Base-by-base conservation (phyloP, 2,888 invertebrate genomes). In the Netelia inedita region DNA sequence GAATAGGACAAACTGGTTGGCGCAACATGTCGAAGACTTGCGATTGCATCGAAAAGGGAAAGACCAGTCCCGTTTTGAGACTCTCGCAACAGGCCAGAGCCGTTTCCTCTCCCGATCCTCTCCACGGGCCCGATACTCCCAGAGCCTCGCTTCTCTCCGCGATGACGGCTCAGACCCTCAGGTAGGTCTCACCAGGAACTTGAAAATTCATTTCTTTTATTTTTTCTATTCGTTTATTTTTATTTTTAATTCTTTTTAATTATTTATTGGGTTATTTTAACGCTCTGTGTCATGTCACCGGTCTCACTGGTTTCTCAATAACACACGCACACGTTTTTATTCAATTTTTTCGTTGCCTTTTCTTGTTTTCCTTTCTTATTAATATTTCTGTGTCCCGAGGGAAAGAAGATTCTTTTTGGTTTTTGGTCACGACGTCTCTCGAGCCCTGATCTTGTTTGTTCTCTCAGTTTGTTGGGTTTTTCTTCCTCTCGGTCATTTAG, bases 91-190 rank as follows among this genome's bases (percentile, higher is more conserved):
- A 94, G 79, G 92, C 94, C 78, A 91, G 94, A 85, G 94, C 94
- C 79, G 93, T 94, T 1, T 94, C 94, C 90, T 94, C 94, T 82
- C 94, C 94, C 76, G 94, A 94, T 91, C 93, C 94, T 85, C 92
- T 94, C 86, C 94, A 94, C 88, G 93, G 92, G 90, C 93, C 93
- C 87, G 93, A 93, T 87, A 92, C 91, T 88, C 92, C 92, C 87
- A 91, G 92, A 89, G 93, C 93, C 88, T 92, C 92, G 89, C 90
- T 92, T 89, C 90, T 92, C 87, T 91, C 92, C 88, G 91, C 92
- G 87, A 91, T 92, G 87, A 91, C 92, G 85, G 90, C 91, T 88
- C 92, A 92, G 82, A 91, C 91, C 92, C 90, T 91, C 91, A 93
- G 93, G 93, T 93, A 93, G 92, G 93, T 93, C 87, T 89, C 78